A percentile compares a stretch with the other conserved stretches of the same genome.
These are phyloP conservation scores for Dynastes tityus DNA, from an alignment of 2,888 invertebrate genomes.

Conservation along the genomic window DNA sequence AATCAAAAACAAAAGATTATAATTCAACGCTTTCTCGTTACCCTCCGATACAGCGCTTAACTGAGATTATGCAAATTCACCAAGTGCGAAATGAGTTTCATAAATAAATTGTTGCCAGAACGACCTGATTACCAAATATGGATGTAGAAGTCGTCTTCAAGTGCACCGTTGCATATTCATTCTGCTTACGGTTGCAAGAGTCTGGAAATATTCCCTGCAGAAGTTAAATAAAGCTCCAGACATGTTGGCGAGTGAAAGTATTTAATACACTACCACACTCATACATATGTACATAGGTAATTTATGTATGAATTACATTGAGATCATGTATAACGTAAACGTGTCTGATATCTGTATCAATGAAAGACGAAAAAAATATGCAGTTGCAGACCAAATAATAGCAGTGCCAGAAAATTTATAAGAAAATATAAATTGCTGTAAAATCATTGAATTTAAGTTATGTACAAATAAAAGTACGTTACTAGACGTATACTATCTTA, in stretches of 20 bases:
- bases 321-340: not conserved
- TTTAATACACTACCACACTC: not conserved
- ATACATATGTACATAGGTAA: not conserved
- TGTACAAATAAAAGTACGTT: too few relatives aligned
- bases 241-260: slow-evolving; percentile 24
- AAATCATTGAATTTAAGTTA: too few relatives aligned
- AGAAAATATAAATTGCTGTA: too few relatives aligned
- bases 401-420: too few relatives aligned
- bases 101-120: slow-evolving; percentile 34
- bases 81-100: slow-evolving; percentile 24
- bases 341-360: too few relatives aligned
- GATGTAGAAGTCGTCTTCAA: slow-evolving; percentile 14
- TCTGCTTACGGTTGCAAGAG: not conserved
- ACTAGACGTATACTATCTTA: too few relatives aligned
- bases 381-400: too few relatives aligned
- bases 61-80: slow-evolving; percentile 33
- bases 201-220: slow-evolving; percentile 6
- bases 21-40: not conserved
- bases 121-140: slow-evolving; percentile 46
- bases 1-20: slow-evolving; percentile 23
- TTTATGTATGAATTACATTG: not conserved
- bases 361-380: too few relatives aligned
- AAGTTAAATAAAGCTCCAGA: not conserved
- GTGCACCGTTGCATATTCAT: slow-evolving; percentile 20
- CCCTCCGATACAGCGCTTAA: not conserved